Evolutionary conservation across 1,140 invertebrate species (phyloP).

Genomic region (Dinoponera quadriceps): DNA sequence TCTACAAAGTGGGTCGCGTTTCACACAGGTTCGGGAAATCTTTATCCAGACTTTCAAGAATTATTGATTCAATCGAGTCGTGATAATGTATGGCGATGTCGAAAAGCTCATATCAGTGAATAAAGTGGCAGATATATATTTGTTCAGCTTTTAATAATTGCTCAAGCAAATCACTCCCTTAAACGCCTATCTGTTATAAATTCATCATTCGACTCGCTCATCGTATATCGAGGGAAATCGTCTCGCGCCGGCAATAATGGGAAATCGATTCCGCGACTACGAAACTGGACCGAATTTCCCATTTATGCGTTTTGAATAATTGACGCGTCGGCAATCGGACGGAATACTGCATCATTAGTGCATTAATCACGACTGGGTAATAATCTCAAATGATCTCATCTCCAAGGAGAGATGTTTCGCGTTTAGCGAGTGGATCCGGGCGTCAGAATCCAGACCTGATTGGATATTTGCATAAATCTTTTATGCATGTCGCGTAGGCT

Average conservation of each 20-base stretch:
- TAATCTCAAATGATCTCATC: conserved; percentile 19
- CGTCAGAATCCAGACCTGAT: neutral
- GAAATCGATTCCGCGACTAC: neutral
- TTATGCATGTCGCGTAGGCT: conserved; percentile 61
- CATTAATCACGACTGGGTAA: conserved; percentile 17
- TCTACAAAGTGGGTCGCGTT: too few relatives aligned
- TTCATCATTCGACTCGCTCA: neutral
- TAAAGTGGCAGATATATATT: neutral
- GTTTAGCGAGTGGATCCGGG: conserved; percentile 15
- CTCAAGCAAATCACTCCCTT: neutral
- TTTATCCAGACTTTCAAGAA: neutral
- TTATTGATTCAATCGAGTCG: neutral
- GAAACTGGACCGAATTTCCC: neutral
- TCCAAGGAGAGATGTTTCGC: conserved; percentile 7
- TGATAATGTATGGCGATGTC: neutral
- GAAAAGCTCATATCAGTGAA: neutral
- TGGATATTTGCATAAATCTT: conserved; percentile 64
- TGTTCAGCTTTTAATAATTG: neutral
- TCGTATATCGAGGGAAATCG: neutral
- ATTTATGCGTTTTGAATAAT: conserved; percentile 9
- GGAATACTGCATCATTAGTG: neutral
- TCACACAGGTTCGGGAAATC: too few relatives aligned
- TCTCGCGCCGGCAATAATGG: neutral
- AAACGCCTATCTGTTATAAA: neutral
- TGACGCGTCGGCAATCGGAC: neutral